Evolutionary conservation across 2,113 vertebrate genomes (phyloP).

Genomic region (Heliornis fulica): DNA sequence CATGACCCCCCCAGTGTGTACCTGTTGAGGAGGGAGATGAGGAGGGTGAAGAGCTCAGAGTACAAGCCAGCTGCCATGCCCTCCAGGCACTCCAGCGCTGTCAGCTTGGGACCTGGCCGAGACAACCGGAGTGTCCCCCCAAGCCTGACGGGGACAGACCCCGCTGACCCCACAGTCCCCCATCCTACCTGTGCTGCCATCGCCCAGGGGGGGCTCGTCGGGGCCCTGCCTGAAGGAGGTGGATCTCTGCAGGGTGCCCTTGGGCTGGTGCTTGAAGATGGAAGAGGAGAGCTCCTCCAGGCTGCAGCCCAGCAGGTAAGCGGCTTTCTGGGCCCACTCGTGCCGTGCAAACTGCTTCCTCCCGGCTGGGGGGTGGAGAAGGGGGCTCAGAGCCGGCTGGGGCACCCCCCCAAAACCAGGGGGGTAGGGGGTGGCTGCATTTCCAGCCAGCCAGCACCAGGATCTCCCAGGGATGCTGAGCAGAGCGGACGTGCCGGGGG

Average conservation of each 20-base stretch:
- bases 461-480: not conserved
- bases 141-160: fast-evolving
- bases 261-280: conserved; percentile 93
- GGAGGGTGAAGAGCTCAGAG: conserved; percentile 91
- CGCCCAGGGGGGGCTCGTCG: conserved; percentile 62
- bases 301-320: conserved; percentile 89
- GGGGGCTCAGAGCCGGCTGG: not conserved
- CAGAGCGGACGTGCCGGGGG: fast-evolving
- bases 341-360: conserved; percentile 91
- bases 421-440: too few relatives aligned
- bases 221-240: conserved; percentile 91
- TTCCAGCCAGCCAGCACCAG: not conserved
- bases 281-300: conserved; percentile 94
- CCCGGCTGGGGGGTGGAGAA: conserved; percentile 12
- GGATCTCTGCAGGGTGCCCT: conserved; percentile 86
- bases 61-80: conserved; percentile 92
- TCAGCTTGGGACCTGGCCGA: conserved; percentile 83
- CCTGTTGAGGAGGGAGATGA: conserved; percentile 96
- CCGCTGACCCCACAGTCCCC: fast-evolving
- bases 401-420: not conserved
- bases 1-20: not conserved
- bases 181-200: conserved; percentile 44
- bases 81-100: conserved; percentile 93
- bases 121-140: not conserved
- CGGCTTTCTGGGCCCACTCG: conserved; percentile 97